phyloP scores from a whole-genome alignment of 2,888 invertebrate genomes.

The Sericinus montela region DNA sequence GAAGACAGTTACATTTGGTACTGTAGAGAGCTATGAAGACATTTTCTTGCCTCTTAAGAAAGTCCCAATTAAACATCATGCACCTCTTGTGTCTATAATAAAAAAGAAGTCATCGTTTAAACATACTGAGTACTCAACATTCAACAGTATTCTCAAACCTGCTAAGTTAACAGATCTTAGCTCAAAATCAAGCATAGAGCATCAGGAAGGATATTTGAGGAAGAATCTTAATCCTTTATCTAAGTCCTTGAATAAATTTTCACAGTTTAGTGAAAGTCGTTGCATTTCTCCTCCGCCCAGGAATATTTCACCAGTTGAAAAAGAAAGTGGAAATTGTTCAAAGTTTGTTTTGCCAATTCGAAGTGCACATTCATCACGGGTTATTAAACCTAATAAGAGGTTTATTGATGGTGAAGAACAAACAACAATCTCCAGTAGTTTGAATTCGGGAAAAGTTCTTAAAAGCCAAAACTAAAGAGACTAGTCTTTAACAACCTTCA shows the following conservation, averaged over 20 bases:
- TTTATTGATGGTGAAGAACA: slow-evolving; percentile 85
- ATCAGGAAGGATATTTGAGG: slow-evolving; percentile 69
- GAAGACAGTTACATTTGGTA: slow-evolving; percentile 83
- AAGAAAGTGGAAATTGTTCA: slow-evolving; percentile 49
- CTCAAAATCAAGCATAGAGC: slow-evolving; percentile 75
- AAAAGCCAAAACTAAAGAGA: slow-evolving; percentile 73
- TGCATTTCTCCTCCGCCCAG: slow-evolving; percentile 70
- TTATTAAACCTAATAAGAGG: slow-evolving; percentile 92
- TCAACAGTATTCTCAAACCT: slow-evolving; percentile 80
- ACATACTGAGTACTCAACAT: slow-evolving; percentile 76
- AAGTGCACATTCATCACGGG: slow-evolving; percentile 91
- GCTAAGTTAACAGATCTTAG: slow-evolving; percentile 81
- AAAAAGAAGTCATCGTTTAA: slow-evolving; percentile 81
- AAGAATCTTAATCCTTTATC: slow-evolving; percentile 70
- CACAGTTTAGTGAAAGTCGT: slow-evolving; percentile 65
- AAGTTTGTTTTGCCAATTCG: slow-evolving; percentile 89
- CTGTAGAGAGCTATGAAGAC: slow-evolving; percentile 82
- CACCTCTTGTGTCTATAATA: slow-evolving; percentile 81
- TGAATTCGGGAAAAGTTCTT: slow-evolving; percentile 61
- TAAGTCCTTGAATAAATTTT: slow-evolving; percentile 69
- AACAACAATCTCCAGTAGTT: slow-evolving; percentile 39
- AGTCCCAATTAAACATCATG: slow-evolving; percentile 78
- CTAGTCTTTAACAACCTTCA: slow-evolving; percentile 66
- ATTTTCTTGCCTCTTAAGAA: slow-evolving; percentile 77
- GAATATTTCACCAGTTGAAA: slow-evolving; percentile 59